These are phyloP conservation scores for Torymus texanus DNA, from an alignment of 2,888 invertebrate genomes.

Conservation along the genomic window DNA sequence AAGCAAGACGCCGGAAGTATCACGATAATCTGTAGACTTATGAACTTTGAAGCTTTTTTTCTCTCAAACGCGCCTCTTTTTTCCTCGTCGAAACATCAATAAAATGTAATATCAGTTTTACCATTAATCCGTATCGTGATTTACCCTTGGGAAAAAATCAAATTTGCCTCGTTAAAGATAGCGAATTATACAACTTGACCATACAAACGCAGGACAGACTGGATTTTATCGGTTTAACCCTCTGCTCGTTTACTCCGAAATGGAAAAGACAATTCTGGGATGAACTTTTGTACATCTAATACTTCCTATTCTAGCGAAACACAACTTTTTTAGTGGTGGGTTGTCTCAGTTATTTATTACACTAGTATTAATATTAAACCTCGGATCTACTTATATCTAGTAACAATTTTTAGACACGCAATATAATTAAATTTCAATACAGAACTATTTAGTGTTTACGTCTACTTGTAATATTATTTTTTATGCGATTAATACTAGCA, in stretches of 20 bases:
- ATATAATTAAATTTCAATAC: conserved; percentile 6
- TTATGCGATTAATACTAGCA: conserved; percentile 41
- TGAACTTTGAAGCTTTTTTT: too few relatives aligned
- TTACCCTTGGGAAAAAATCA: background rate
- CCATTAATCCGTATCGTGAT: conserved; percentile 9
- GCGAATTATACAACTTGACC: conserved; percentile 11
- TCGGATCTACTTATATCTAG: conserved; percentile 22
- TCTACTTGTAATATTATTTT: conserved; percentile 21
- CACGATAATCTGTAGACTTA: too few relatives aligned
- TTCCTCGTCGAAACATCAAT: background rate
- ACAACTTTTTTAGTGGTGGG: conserved; percentile 71
- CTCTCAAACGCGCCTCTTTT: too few relatives aligned
- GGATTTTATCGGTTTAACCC: conserved; percentile 7
- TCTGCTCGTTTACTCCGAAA: background rate
- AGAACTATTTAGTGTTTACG: conserved; percentile 3
- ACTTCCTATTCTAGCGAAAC: conserved; percentile 68
- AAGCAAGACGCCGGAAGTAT: too few relatives aligned
- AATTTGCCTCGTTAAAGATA: background rate
- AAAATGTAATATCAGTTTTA: background rate
- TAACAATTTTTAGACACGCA: conserved; percentile 35
- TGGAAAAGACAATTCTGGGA: conserved; percentile 11
- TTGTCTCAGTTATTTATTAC: conserved; percentile 67
- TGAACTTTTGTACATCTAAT: conserved; percentile 44
- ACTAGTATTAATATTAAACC: conserved; percentile 33
- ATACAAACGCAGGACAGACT: background rate